Base-by-base conservation (phyloP, 2,113 vertebrate species). In the Nanorana parkeri region DNA sequence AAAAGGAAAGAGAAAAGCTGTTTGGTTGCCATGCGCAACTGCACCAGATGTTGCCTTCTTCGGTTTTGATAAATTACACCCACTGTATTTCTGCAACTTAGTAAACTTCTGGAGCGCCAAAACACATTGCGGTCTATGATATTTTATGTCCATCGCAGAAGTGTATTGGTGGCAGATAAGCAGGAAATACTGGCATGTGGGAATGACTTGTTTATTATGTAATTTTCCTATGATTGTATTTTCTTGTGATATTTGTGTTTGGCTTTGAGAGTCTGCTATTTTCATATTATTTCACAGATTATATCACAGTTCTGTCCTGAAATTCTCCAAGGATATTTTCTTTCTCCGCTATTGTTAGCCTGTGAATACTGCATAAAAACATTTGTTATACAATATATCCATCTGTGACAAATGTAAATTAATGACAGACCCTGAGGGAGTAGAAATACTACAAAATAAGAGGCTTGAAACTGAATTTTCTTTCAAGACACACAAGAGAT, bases 331-430 rank as follows among this genome's bases (percentile, higher is more conserved):
- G 78, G 66, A 17, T 41, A 61, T 69, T 69, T 80, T 58, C 66
- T 60, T 60, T 68, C 36, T 68, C 67, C n/a, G 21, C 52, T 69
- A 80, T 69, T 80, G 67, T 80, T 56, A 80, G 78, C 55, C 55
- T 60, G 78, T 68, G 67, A 80, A 69, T 69, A 69, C 66, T 61
- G 78, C 54, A 69, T 61, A 80, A 71, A 78, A 80, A 78, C 77
- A 69, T 80, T 80, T 80, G 78, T 80, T 80, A 69, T 80, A 63
- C 78, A 80, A 80, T 80, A 80, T 41, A 80, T 69, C 78, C 78
- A 61, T 80, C 54, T 71, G 78, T 68, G 66, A 69, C 67, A 80
- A 61, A 80, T 69, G 78, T 80, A 80, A 80, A 69, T 80, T 69
- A 80, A 80, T 69, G 67, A 68, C 71, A 68, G 32, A 69, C 29